Conservation (phyloP, 1,140 invertebrate genomes). For the Callitettix versicolor region DNA sequence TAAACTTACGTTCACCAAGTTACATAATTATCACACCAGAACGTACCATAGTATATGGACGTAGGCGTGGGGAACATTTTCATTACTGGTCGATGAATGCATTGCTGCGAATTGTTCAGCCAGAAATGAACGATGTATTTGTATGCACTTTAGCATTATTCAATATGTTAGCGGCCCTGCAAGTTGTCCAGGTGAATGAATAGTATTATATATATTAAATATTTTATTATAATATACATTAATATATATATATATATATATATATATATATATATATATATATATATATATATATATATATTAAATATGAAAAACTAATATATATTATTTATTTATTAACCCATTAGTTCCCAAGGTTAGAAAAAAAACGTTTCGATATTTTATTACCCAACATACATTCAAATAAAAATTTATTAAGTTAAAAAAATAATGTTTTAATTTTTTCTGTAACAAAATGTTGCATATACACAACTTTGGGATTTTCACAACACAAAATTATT, state of each 20-base stretch:
- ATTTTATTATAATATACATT: too few species aligned
- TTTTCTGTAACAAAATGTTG: too few species aligned
- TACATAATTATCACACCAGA: conserved; percentile 34
- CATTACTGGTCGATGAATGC: conserved; percentile 37
- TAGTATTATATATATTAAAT: neutral
- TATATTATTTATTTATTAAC: too few species aligned
- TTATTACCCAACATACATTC: too few species aligned
- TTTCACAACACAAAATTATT: too few species aligned
- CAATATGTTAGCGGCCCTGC: conserved; percentile 37
- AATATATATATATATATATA: neutral
- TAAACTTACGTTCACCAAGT: conserved; percentile 32
- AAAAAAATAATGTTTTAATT: too few species aligned
- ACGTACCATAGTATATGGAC: conserved; percentile 34
- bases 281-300: too few species aligned
- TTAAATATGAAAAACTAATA: too few species aligned
- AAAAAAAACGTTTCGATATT: too few species aligned
- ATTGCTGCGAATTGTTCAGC: conserved; percentile 37
- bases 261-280: neutral
- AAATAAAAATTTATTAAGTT: too few species aligned
- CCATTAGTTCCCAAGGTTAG: too few species aligned
- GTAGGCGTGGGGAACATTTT: conserved; percentile 32
- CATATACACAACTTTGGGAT: too few species aligned
- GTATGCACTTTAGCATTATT: conserved; percentile 35
- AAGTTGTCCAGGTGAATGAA: conserved; percentile 32
- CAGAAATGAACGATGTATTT: conserved; percentile 44